Evolutionary conservation across 2,888 invertebrate species (phyloP).

Genomic region (Ditula angustiorana): DNA sequence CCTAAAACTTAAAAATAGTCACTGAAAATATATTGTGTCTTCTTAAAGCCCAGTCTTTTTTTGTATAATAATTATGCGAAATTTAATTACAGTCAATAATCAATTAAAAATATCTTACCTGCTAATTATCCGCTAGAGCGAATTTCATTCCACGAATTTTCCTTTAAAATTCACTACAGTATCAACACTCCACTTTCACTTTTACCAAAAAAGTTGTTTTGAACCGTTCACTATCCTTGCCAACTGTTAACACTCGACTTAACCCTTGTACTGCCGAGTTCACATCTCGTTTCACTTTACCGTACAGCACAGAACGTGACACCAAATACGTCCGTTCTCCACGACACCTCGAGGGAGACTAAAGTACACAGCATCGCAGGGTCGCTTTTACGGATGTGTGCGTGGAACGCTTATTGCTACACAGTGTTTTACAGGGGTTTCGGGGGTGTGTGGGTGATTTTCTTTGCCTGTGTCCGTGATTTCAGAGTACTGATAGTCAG

Average conservation of each 20-base stretch:
- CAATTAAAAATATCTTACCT: constrained; percentile 19
- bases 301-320: constrained; percentile 18
- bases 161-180: constrained; percentile 23
- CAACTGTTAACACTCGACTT: constrained; percentile 29
- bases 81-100: neutral
- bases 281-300: constrained; percentile 32
- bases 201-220: constrained; percentile 1
- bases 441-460: constrained; percentile 27
- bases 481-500: constrained; percentile 32
- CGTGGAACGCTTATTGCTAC: constrained; percentile 23
- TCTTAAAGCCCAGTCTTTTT: too few relatives aligned
- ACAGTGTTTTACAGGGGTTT: constrained; percentile 19
- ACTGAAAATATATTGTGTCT: too few relatives aligned
- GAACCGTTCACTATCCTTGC: constrained; percentile 29
- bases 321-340: constrained; percentile 8
- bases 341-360: constrained; percentile 30
- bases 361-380: constrained; percentile 37
- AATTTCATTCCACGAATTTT: constrained; percentile 11
- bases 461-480: constrained; percentile 36
- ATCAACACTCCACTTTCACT: constrained; percentile 35
- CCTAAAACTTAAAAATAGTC: too few relatives aligned
- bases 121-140: constrained; percentile 27
- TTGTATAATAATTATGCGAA: too few relatives aligned
- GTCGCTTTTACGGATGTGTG: constrained; percentile 25
- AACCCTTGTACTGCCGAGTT: constrained; percentile 24